Evolutionary conservation across 2,888 invertebrate genomes (phyloP), one percentile per base, ranked within the genome.

Genomic region (Boloria selene): DNA sequence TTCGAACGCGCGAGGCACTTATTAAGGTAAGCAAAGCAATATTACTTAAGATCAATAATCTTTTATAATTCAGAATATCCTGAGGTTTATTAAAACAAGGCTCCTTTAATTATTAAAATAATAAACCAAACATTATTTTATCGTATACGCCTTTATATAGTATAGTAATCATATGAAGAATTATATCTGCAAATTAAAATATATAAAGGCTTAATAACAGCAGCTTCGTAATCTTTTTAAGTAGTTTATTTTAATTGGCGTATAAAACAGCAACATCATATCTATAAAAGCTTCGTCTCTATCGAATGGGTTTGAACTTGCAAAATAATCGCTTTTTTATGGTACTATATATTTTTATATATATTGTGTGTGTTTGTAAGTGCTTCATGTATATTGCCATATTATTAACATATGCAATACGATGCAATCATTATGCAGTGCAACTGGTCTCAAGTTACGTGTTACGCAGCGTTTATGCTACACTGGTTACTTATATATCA

Each of bases 361-460:
- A 64, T 58, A 16, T 61, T 61, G 53, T 54, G 44, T 22, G 22
- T 22, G 22, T 22, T 22, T 22, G 22, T 45, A 54, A 18, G 31
- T 61, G 54, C 42, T 61, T 47, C 26, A 49, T 54, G 51, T 56
- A 56, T 59, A 55, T 65, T 65, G 58, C 60, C 58, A 51, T 63
- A 59, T 67, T 42, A 59, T 58, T 64, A 58, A 66, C 63, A 65
- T 64, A 70, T 54, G 68, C 61, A 65, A 68, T 51, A 63, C 50
- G n/a, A 31, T 54, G 70, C 65, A 63, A 68, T 59, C 49, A 65
- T 65, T 70, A 63, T 65, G 52, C 65, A 61, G 63, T 52, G 64
- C 53, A 66, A 64, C 68, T 59, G 65, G 70, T 68, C 65, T 70
- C 65, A 47, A 17, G 65, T 70, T 70, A 68, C 69, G 65, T 68